Evolutionary conservation across 2,888 invertebrate species (phyloP).

Genomic region (Leptodirus hochenwartii): DNA sequence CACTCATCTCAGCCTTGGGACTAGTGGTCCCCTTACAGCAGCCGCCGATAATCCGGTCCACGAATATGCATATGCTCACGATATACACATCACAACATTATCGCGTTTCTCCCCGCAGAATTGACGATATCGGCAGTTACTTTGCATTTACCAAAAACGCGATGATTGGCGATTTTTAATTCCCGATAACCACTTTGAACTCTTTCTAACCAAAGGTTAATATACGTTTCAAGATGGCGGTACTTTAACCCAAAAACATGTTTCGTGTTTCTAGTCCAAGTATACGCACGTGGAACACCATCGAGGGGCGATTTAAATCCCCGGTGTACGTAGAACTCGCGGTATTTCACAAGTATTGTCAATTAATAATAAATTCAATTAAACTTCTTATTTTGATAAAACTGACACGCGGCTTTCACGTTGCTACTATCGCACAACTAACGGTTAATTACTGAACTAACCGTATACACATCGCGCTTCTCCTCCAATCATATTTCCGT

Average conservation of each 20-base stretch:
- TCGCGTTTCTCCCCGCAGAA: constrained; percentile 1
- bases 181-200: constrained; percentile 20
- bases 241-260: constrained; percentile 28
- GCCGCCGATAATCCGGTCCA: constrained; percentile 33
- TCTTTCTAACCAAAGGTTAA: constrained; percentile 28
- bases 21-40: constrained; percentile 34
- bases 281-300: constrained; percentile 12
- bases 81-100: constrained; percentile 19
- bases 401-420: constrained; percentile 32
- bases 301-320: constrained; percentile 8
- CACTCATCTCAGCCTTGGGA: constrained; percentile 34
- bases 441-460: constrained; percentile 20
- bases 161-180: constrained; percentile 15
- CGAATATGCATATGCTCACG: constrained; percentile 26
- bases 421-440: constrained; percentile 25
- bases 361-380: constrained; percentile 23
- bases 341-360: constrained; percentile 19
- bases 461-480: too few relatives aligned
- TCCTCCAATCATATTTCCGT: too few relatives aligned
- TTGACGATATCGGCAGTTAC: constrained; percentile 1
- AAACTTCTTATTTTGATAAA: constrained; percentile 24
- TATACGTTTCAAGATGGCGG: constrained; percentile 29
- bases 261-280: constrained; percentile 16
- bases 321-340: constrained; percentile 7
- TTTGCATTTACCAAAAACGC: too few relatives aligned